These are phyloP conservation scores for Hipparchia sbordonii DNA, from an alignment of 2,888 invertebrate genomes.

Conservation along the genomic window DNA sequence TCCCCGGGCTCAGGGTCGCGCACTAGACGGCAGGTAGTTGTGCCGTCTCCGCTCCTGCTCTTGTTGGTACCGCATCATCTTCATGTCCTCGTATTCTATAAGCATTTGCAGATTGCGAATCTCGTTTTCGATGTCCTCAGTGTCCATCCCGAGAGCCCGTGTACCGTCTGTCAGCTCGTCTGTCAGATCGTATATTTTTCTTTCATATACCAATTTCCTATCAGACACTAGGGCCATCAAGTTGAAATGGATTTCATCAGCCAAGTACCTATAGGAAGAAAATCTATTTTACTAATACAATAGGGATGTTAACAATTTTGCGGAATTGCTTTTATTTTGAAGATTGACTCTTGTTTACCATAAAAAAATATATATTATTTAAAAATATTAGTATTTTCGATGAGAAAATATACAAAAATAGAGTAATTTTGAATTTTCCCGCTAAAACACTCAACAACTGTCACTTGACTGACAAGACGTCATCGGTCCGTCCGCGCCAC, in stretches of 20 bases:
- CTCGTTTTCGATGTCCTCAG: slow-evolving; percentile 89
- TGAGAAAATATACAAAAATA: too few species aligned
- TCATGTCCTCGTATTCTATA: slow-evolving; percentile 93
- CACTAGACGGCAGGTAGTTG: slow-evolving; percentile 92
- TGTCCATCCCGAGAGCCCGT: slow-evolving; percentile 84
- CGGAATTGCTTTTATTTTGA: too few species aligned
- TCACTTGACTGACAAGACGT: too few species aligned
- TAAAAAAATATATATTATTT: too few species aligned
- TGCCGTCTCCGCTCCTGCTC: slow-evolving; percentile 97
- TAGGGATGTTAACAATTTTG: too few species aligned
- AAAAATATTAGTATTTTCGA: too few species aligned
- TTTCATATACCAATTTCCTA: slow-evolving; percentile 88
- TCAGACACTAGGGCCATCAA: slow-evolving; percentile 98
- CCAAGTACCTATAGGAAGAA: slow-evolving; percentile 87
- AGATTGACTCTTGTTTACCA: too few species aligned
- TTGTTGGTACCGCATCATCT: slow-evolving; percentile 89
- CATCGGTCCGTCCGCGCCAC: too few species aligned
- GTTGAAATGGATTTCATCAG: slow-evolving; percentile 99
- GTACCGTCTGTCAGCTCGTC: neutral
- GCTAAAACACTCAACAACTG: too few species aligned
- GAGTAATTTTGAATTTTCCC: too few species aligned
- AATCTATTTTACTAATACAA: neutral
- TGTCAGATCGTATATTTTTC: neutral
- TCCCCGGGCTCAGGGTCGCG: slow-evolving; percentile 21
- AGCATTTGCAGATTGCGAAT: slow-evolving; percentile 88